Conservation (phyloP, 2,888 invertebrate species). For the Drosophila mimica region DNA sequence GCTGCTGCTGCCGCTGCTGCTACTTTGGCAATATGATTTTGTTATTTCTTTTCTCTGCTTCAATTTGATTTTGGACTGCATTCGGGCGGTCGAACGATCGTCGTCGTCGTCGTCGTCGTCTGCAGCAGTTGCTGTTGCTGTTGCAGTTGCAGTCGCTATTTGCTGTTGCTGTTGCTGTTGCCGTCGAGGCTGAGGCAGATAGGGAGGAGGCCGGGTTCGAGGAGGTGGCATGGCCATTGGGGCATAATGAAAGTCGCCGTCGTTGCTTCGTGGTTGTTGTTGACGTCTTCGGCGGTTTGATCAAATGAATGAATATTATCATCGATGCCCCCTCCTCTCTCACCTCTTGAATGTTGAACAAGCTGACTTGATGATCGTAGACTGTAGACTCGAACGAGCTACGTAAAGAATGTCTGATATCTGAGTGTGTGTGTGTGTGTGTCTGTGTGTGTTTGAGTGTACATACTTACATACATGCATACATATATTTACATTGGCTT, state of each 20-base stretch:
- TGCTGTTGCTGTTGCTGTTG: slow-evolving; percentile 9
- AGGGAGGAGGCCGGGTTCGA: slow-evolving; percentile 17
- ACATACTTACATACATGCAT: slow-evolving; percentile 8
- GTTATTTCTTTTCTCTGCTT: slow-evolving; percentile 58
- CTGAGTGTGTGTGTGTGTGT: slow-evolving; percentile 32
- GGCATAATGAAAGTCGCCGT: slow-evolving; percentile 75
- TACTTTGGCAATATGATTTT: slow-evolving; percentile 72
- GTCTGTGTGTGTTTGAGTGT: not conserved
- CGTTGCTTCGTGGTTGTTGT: slow-evolving; percentile 58
- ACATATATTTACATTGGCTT: slow-evolving; percentile 57
- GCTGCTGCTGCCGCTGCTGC: slow-evolving; percentile 57
- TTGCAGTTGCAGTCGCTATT: slow-evolving; percentile 16
- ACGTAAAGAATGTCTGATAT: slow-evolving; percentile 70
- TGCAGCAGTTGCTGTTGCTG: slow-evolving; percentile 12
- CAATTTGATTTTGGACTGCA: slow-evolving; percentile 70
- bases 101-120: slow-evolving; percentile 17
- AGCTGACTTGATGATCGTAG: slow-evolving; percentile 75
- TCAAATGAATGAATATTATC: slow-evolving; percentile 83
- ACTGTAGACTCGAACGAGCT: slow-evolving; percentile 46
- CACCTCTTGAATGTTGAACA: slow-evolving; percentile 67
- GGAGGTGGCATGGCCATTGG: slow-evolving; percentile 41
- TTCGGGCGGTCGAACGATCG: slow-evolving; percentile 58
- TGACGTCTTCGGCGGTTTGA: slow-evolving; percentile 78
- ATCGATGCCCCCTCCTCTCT: slow-evolving; percentile 62
- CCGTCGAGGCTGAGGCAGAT: slow-evolving; percentile 17